A percentile compares a stretch with the other conserved stretches of the same genome.
Conservation (phyloP, 2,888 invertebrate genomes). For the Alsophila aescularia region DNA sequence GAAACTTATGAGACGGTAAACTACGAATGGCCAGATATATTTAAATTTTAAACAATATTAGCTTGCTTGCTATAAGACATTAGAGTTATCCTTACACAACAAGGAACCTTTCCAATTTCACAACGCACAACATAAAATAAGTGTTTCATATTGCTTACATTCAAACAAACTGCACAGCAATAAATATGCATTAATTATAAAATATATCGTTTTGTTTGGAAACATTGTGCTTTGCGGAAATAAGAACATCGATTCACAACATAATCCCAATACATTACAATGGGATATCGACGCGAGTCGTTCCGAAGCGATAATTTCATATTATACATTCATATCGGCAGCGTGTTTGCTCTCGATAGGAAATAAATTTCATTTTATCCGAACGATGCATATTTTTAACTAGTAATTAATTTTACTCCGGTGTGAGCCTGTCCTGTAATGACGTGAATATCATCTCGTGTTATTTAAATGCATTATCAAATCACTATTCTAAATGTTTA, state of each 20-base stretch:
- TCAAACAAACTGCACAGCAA: constrained; percentile 17
- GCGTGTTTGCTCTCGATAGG: constrained; percentile 68
- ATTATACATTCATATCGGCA: constrained; percentile 69
- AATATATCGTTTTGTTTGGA: constrained; percentile 17
- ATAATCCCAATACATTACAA: constrained; percentile 51
- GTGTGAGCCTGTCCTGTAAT: background rate
- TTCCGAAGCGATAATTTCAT: constrained; percentile 70
- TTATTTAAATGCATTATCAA: background rate
- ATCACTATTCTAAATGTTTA: too few relatives aligned
- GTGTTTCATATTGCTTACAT: constrained; percentile 3
- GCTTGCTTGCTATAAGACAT: too few relatives aligned
- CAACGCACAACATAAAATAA: too few relatives aligned
- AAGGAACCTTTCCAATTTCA: background rate
- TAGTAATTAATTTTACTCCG: constrained; percentile 47
- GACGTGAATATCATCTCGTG: background rate
- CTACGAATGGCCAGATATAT: too few relatives aligned
- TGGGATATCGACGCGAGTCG: constrained; percentile 50
- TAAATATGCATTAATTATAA: constrained; percentile 24
- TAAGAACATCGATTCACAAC: constrained; percentile 31
- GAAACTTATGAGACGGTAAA: too few relatives aligned
- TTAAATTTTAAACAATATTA: too few relatives aligned
- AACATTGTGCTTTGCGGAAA: constrained; percentile 19
- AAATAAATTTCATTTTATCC: constrained; percentile 74
- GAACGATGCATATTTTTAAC: constrained; percentile 70
- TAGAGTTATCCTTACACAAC: background rate